Percentiles rank a stretch among this genome's conserved stretches.
phyloP scores from a whole-genome alignment of 92 coral and sea anemone genomes.

The Palythoa caribaeorum region DNA sequence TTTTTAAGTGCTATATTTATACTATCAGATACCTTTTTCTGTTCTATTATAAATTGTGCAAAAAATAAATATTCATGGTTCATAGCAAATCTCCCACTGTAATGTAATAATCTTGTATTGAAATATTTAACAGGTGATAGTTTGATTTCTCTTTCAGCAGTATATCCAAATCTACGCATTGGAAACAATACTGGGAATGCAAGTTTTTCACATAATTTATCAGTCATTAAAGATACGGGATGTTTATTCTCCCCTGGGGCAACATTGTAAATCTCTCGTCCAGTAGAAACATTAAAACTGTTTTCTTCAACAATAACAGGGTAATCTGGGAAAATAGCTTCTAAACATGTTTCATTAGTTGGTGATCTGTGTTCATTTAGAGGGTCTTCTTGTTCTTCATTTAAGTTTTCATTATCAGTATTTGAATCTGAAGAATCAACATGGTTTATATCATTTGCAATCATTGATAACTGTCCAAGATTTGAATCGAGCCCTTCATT shows the following conservation, averaged over 20 bases:
- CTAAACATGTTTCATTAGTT: too few species aligned
- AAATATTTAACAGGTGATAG: slow-evolving; percentile 27
- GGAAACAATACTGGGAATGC: slow-evolving; percentile 50
- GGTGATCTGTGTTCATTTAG: too few species aligned
- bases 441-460: too few species aligned
- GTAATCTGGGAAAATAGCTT: too few species aligned
- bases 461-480: too few species aligned
- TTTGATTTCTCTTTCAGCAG: neutral
- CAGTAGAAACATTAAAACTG: too few species aligned
- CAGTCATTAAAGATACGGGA: slow-evolving; percentile 28
- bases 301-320: too few species aligned
- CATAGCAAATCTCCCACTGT: slow-evolving; percentile 15
- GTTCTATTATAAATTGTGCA: slow-evolving; percentile 35
- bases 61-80: slow-evolving; percentile 31
- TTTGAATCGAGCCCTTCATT: too few species aligned
- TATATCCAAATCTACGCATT: slow-evolving; percentile 28
- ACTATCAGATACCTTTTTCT: slow-evolving; percentile 11
- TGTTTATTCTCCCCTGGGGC: slow-evolving; percentile 16
- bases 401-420: too few species aligned
- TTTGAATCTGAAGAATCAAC: too few species aligned
- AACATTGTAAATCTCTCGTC: neutral
- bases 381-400: too few species aligned
- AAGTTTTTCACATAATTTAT: slow-evolving; percentile 29
- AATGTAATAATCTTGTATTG: neutral
- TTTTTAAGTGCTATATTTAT: slow-evolving; percentile 12